phyloP scores from a whole-genome alignment of 2,888 invertebrate species.

The Morpho helenor region DNA sequence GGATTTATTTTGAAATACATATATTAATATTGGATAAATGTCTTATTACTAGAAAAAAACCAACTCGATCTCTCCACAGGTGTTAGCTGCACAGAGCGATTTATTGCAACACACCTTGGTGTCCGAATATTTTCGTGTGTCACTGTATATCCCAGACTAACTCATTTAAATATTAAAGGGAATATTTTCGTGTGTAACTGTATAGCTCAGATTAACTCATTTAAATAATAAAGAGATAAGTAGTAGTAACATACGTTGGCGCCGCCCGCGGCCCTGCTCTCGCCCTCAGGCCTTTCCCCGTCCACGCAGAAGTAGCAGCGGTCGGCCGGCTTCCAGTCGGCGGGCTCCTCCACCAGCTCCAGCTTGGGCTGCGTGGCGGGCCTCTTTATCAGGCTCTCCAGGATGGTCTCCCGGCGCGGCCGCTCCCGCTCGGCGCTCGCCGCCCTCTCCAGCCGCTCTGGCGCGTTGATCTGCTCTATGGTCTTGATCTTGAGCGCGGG shows the following conservation, averaged over 20 bases:
- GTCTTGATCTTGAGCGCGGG: conserved; percentile 75
- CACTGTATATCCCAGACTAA: no score
- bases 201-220: no score
- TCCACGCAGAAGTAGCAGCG: conserved; percentile 90
- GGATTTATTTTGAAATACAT: no score
- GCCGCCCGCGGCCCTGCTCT: conserved; percentile 38
- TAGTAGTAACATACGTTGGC: conserved; percentile 40
- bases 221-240: no score
- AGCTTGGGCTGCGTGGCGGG: conserved; percentile 69
- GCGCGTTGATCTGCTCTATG: conserved; percentile 74
- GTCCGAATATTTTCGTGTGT: no score
- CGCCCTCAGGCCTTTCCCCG: conserved; percentile 49
- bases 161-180: no score
- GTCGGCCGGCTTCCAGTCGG: conserved; percentile 90
- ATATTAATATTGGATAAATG: no score
- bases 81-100: no score
- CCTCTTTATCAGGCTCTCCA: conserved; percentile 74
- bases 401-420: conserved; percentile 68
- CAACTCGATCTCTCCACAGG: no score
- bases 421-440: conserved; percentile 39
- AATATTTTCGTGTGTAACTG: no score
- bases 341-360: conserved; percentile 65
- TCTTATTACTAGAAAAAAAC: no score
- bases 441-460: conserved; percentile 47
- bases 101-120: no score